Conservation (phyloP, 2,113 vertebrate genomes). For the Shinisaurus crocodilurus region DNA sequence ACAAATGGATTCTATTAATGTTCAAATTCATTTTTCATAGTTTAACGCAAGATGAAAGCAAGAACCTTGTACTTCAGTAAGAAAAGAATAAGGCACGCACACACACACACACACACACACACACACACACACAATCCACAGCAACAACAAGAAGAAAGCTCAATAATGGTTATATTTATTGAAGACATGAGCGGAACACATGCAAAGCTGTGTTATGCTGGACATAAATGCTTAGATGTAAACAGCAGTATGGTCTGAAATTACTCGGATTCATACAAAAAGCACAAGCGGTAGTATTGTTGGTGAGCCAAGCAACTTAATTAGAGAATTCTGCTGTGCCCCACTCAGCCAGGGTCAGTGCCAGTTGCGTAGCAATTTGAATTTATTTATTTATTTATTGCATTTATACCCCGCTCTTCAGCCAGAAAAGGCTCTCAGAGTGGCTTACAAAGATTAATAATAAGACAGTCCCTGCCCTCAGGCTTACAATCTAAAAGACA, state of each 20-base stretch:
- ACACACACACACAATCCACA: background rate
- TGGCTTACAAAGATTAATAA: too few relatives aligned
- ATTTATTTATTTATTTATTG: too few relatives aligned
- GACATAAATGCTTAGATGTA: conserved; percentile 32
- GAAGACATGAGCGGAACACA: conserved; percentile 35
- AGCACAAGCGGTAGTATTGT: background rate
- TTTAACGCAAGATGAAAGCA: conserved; percentile 66
- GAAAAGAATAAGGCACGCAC: conserved; percentile 10
- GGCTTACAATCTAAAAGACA: too few relatives aligned
- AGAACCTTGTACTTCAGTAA: conserved; percentile 33
- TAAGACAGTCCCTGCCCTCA: too few relatives aligned
- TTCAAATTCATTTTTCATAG: conserved; percentile 74
- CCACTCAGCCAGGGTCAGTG: background rate
- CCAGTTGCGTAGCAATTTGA: background rate
- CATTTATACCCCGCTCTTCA: too few relatives aligned
- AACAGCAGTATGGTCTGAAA: conserved; percentile 24
- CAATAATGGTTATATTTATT: conserved; percentile 48
- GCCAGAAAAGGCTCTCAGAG: too few relatives aligned
- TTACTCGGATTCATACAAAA: conserved; percentile 16
- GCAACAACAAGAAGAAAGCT: background rate
- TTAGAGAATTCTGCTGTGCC: background rate
- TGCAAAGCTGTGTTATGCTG: background rate
- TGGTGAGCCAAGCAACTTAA: too few relatives aligned
- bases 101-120: too few relatives aligned
- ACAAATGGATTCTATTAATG: conserved; percentile 73